Evolutionary conservation across 2,797 vertebrate species (phyloP), one percentile per base, ranked within the genome.

Genomic region (Rachycentron canadum): DNA sequence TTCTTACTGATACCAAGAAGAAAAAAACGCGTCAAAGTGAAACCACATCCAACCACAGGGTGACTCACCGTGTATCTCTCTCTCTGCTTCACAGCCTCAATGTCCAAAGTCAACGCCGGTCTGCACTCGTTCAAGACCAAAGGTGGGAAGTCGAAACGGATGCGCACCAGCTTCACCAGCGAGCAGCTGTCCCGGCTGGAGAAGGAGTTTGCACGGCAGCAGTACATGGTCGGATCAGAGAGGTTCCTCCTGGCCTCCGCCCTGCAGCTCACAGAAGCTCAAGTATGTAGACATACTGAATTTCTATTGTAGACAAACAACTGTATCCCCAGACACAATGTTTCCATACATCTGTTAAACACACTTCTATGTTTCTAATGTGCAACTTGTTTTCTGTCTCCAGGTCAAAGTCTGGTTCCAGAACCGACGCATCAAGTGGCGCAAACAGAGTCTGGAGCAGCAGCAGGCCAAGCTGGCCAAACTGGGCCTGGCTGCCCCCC

Each of bases 341-440:
- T 19, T 10, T 21, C 2, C 19, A 21, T 3, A 47, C 7, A 47
- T 21, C 1, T 9, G 8, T 8, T 36, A n/a, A 57, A 32, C 6
- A 59, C 43, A 14, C n/a, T 8, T 32, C 59, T 13, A 1, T 17
- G 28, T 5, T 19, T 79, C 50, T 84, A 62, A 86, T 0, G 0
- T 0, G 5, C 1, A 1, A 32, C 8, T 38, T 0, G 9, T 53
- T 65, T 49, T 69, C 5, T 38, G 3, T 78, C 58, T 76, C 2
- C 79, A 96, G 96, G 96, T 97, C 38, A 96, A 97, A 88, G 95
- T 96, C 2, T 97, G 96, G 96, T 96, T 96, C 91, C 96, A 97
- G 79, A 97, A 96, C 89, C 85, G 94, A 45, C 94, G 96, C 86
- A 96, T 96, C 88, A 96, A 97, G 82, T 96, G 96, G 95, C 94